Conservation (phyloP, 2,888 invertebrate genomes). For the Leucophenga maculata region DNA sequence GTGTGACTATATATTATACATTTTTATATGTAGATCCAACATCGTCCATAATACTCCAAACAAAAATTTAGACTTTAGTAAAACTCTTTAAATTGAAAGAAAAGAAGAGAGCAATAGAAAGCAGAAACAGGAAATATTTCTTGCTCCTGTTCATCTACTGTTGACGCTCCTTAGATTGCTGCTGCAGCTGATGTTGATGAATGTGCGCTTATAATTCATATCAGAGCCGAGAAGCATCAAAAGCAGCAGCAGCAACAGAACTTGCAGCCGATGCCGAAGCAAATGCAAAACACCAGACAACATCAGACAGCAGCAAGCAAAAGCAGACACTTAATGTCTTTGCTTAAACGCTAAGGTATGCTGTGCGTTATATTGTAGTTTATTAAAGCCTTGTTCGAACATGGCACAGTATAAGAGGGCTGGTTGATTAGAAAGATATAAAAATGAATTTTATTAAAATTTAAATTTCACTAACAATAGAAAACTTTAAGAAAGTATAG, state of each 20-base stretch:
- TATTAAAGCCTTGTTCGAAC: no score
- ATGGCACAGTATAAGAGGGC: no score
- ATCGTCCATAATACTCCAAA: no score
- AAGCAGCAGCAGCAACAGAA: constrained; percentile 23
- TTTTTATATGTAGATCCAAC: no score
- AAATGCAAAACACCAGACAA: background rate
- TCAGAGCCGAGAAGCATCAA: constrained; percentile 39
- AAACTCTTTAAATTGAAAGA: no score
- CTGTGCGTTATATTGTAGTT: constrained; percentile 27
- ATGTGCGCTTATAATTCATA: constrained; percentile 52
- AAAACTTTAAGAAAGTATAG: no score
- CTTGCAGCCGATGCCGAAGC: constrained; percentile 17
- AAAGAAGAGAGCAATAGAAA: no score
- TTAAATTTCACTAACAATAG: no score
- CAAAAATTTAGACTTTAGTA: background rate
- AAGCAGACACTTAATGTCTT: constrained; percentile 28
- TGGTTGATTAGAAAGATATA: no score
- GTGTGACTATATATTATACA: no score
- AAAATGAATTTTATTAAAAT: no score
- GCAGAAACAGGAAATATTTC: background rate
- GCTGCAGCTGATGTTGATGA: constrained; percentile 57
- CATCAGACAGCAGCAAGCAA: background rate
- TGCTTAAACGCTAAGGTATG: constrained; percentile 34
- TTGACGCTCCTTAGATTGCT: constrained; percentile 17
- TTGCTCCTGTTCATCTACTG: background rate